Base-by-base conservation (phyloP, 2,888 invertebrate species). In the Drosophila neotestacea region DNA sequence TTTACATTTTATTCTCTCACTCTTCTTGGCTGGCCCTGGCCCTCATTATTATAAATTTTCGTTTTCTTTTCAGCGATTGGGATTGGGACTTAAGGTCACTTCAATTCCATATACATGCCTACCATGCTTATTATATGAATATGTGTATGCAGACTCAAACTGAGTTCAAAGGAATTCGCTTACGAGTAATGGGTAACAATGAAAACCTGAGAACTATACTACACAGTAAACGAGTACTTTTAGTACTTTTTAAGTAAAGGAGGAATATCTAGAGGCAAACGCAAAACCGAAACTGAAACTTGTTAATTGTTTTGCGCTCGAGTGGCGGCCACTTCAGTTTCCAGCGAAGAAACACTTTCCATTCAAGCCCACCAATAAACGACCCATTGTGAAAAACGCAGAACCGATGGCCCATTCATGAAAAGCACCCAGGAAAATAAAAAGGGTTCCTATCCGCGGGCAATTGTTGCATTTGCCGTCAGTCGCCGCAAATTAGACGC, bases 271-370 rank as follows among this genome's bases (percentile, higher is more conserved):
- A 10, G 38, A 58, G 38, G 27, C 32, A 27, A 32, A 48, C 60
- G 22, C 56, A 50, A 55, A 55, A 34, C 44, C n/a, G 38, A 65
- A 70, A 68, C 52, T 46, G 81, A 71, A 86, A 87, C 89, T 88
- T 89, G 86, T 84, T 87, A 87, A 87, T 87, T 87, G 89, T 90
- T 87, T 90, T 74, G 77, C 73, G 79, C 84, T 89, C 89, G 84
- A 84, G 89, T 88, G 76, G 66, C 80, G 58, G 42, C 55, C 72
- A 74, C 87, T 80, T 86, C 70, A 69, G 69, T 58, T 77, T 83
- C 86, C 68, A 83, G 64, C 28, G 65, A 83, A 84, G 81, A 66
- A 84, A 84, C 84, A 87, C 89, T 89, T 88, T 89, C 88, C 83
- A 74, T 83, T 83, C 89, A 86, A 81, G 70, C 67, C 77, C 83